Base-by-base conservation (phyloP, 2,113 vertebrate genomes). In the Electrona antarctica region DNA sequence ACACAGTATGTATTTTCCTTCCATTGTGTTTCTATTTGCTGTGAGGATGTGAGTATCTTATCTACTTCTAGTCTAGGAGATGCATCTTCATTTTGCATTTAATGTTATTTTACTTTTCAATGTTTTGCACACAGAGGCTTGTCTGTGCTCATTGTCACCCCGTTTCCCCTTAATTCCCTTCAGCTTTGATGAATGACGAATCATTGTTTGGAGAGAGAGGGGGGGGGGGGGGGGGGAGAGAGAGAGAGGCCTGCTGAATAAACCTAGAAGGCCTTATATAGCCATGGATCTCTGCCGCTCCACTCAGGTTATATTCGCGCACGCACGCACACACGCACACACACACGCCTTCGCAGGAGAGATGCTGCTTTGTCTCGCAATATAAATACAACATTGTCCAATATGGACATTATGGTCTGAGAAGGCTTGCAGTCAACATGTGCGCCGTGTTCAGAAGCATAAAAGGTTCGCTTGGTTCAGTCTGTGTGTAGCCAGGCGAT, bases 231-330 rank as follows among this genome's bases (percentile, higher is more conserved):
- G 13, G 15, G 11, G 11, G 41, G 48, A 33, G 8, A 9, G 28
- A 52, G 13, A 65, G 51, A 0, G 7, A 50, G 60, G 56, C 69
- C 65, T 69, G 21, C 21, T 21, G 21, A 21, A 21, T 21, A 21
- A 21, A 21, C 60, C 65, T 71, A 60, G 76, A 71, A 62, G 59
- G 64, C 90, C 90, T 60, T 90, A 89, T 90, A 89, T 86, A 82
- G 90, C 58, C 85, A 87, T 62, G 73, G 65, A 33, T 83, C 45
- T 13, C 67, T 74, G 79, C 75, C 75, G 49, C 78, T 73, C 59
- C 67, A 4, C 47, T 68, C 63, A 65, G 69, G 56, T 21, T 77
- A 33, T 3, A 50, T 14, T 66, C 75, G 51, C 72, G 73, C 63
- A 55, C 60, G 60, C 65, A 58, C 50, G 50, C 2, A 8, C 69